These are phyloP conservation scores for Chelon auratus DNA, from an alignment of 2,797 vertebrate genomes.

Conservation along the genomic window DNA sequence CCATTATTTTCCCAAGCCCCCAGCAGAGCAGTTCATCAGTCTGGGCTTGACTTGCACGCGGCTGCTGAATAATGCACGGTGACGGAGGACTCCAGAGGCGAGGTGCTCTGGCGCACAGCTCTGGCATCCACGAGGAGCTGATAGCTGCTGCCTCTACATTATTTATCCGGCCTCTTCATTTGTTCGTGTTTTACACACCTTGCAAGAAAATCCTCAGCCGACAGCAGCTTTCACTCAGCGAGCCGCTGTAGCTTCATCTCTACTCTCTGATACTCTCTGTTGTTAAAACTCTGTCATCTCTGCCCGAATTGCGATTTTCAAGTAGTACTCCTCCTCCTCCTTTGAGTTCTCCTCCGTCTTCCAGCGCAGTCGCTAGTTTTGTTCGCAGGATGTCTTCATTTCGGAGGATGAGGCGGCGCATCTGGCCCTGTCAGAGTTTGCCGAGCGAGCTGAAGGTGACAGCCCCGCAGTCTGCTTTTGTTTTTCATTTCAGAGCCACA, in stretches of 20 bases:
- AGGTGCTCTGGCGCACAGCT: conserved; percentile 53
- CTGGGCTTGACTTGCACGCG: conserved; percentile 44
- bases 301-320: conserved; percentile 9
- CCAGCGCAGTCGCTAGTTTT: conserved; percentile 4
- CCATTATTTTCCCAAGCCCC: conserved; percentile 62
- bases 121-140: conserved; percentile 52
- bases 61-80: conserved; percentile 73
- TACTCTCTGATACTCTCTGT: not conserved
- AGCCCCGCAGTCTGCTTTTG: conserved; percentile 44
- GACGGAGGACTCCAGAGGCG: conserved; percentile 62
- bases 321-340: not conserved
- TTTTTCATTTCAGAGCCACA: conserved; percentile 43
- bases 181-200: conserved; percentile 63
- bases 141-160: conserved; percentile 55
- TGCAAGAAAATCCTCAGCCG: conserved; percentile 49
- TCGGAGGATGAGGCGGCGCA: conserved; percentile 44
- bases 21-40: conserved; percentile 68
- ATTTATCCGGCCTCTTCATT: conserved; percentile 57
- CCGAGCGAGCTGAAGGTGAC: conserved; percentile 55
- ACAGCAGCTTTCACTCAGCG: conserved; percentile 20
- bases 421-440: conserved; percentile 61
- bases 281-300: conserved; percentile 1
- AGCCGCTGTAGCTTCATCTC: conserved; percentile 18
- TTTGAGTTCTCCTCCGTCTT: not conserved
- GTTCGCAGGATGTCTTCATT: conserved; percentile 36